Conservation (phyloP, 2,888 invertebrate genomes). For the Sceliomorpha sp. region DNA sequence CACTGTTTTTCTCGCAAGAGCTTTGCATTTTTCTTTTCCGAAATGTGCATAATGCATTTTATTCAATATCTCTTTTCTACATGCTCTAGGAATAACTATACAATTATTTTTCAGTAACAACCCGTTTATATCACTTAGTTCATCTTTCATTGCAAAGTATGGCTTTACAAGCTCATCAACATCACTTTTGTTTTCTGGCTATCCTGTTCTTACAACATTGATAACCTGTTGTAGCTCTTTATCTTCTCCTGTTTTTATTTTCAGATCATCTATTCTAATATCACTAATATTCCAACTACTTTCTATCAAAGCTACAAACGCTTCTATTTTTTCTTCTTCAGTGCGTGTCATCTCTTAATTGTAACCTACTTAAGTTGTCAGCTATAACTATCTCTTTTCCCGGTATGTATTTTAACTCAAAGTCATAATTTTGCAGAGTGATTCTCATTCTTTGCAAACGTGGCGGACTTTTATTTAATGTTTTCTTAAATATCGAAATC, state of each 20-base stretch:
- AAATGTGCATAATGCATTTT: no score
- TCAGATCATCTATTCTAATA: background rate
- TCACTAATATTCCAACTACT: background rate
- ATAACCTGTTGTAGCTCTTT: background rate
- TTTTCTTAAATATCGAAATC: no score
- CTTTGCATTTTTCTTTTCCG: no score
- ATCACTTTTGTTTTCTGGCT: slow-evolving; percentile 3
- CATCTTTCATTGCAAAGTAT: slow-evolving; percentile 2
- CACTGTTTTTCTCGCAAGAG: no score
- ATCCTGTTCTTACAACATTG: background rate
- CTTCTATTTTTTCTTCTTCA: slow-evolving; percentile 2
- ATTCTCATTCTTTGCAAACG: no score
- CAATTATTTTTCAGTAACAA: slow-evolving; percentile 2
- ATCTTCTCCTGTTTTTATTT: background rate
- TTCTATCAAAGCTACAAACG: slow-evolving; percentile 3
- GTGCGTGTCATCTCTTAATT: background rate
- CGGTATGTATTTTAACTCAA: no score
- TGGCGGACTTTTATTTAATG: no score
- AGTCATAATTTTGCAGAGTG: no score
- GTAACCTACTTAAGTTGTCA: slow-evolving; percentile 3
- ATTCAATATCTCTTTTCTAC: no score
- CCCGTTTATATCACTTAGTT: background rate
- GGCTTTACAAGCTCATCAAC: background rate
- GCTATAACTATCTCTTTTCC: slow-evolving; percentile 1
- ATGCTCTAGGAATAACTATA: slow-evolving; percentile 3